A percentile compares a stretch with the other conserved stretches of the same genome.
Evolutionary conservation across 2,113 vertebrate genomes (phyloP).

Genomic region (Lepus europaeus): DNA sequence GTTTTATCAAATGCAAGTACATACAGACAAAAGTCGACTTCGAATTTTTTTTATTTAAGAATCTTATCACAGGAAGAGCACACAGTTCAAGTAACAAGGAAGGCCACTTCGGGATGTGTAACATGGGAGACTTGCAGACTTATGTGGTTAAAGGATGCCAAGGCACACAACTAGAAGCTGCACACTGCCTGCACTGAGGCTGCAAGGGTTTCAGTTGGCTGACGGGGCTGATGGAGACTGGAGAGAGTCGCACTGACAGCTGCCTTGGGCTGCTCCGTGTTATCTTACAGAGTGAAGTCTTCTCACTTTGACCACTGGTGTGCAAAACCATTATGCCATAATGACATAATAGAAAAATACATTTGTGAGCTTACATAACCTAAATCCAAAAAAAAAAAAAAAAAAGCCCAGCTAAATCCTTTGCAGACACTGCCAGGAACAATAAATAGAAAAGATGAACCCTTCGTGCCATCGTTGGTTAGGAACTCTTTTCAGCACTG

Average conservation of each 20-base stretch:
- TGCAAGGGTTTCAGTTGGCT: accelerated
- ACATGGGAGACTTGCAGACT: background rate
- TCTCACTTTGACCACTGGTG: background rate
- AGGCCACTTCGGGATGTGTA: background rate
- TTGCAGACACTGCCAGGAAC: background rate
- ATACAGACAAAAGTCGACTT: background rate
- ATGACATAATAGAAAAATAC: background rate
- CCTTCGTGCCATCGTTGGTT: background rate
- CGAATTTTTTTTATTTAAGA: background rate
- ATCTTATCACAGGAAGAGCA: background rate
- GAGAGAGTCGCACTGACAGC: accelerated
- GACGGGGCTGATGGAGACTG: background rate
- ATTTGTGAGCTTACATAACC: background rate
- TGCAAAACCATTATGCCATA: background rate
- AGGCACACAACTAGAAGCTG: accelerated
- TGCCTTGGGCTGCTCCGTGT: accelerated
- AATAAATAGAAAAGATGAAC: background rate
- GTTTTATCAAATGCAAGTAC: background rate
- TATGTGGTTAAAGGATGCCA: background rate
- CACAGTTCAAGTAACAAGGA: background rate
- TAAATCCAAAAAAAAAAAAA: background rate
- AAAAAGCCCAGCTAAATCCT: background rate
- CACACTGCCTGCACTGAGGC: accelerated
- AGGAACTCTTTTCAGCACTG: background rate
- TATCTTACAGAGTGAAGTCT: background rate